phyloP scores from a whole-genome alignment of 2,113 vertebrate species.

The Connochaetes taurinus region DNA sequence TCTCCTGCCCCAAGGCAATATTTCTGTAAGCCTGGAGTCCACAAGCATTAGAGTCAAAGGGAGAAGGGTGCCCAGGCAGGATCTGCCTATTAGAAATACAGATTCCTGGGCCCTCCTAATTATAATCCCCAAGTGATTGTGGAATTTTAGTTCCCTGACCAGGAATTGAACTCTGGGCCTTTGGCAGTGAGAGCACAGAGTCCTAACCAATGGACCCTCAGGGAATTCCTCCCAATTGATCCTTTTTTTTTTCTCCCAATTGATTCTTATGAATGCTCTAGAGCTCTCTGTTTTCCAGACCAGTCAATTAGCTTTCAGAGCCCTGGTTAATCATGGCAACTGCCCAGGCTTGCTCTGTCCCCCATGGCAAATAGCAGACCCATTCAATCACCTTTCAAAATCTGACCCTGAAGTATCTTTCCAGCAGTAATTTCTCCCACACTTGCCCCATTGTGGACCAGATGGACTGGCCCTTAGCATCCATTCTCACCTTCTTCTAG shows the following conservation, averaged over 20 bases:
- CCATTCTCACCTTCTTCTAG: not conserved
- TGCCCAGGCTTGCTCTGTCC: not conserved
- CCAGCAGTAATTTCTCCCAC: not conserved
- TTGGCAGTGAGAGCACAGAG: not conserved
- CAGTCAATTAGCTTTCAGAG: not conserved
- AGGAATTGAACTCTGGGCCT: not conserved
- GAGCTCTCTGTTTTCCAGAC: not conserved
- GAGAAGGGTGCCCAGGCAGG: not conserved
- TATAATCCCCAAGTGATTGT: not conserved
- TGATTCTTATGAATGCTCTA: not conserved
- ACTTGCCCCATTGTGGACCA: not conserved
- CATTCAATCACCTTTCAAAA: not conserved
- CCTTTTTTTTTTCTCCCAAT: not conserved
- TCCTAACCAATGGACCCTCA: not conserved
- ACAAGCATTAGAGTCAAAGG: not conserved
- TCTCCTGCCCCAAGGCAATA: not conserved
- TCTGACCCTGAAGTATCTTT: not conserved
- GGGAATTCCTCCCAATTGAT: not conserved
- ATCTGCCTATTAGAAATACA: not conserved
- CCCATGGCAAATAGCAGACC: not conserved
- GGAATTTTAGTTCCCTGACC: not conserved
- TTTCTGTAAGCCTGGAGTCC: not conserved
- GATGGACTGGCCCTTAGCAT: not conserved
- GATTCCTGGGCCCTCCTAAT: not conserved
- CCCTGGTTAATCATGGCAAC: not conserved